phyloP scores from a whole-genome alignment of 2,113 vertebrate genomes.

The Pelusios castaneus region DNA sequence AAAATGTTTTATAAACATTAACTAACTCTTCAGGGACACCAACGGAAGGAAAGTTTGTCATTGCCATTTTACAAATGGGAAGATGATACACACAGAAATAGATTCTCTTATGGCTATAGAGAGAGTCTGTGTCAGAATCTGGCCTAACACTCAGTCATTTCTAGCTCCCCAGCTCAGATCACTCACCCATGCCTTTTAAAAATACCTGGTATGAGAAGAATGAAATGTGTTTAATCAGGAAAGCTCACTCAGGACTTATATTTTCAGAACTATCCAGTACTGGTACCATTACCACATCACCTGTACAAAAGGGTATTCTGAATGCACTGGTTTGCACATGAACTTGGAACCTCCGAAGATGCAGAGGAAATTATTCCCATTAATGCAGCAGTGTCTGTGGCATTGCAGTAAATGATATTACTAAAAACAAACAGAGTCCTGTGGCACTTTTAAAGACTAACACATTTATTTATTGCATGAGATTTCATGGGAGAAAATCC shows the following conservation, averaged over 20 bases:
- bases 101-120: too few relatives aligned
- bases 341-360: background rate
- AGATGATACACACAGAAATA: background rate
- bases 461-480: too few relatives aligned
- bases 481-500: too few relatives aligned
- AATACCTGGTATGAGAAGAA: background rate
- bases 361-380: background rate
- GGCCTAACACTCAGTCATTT: background rate
- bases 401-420: background rate
- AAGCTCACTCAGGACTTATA: background rate
- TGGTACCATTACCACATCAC: background rate
- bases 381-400: background rate
- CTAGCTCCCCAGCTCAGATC: background rate
- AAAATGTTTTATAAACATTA: background rate
- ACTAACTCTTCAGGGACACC: background rate
- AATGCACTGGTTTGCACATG: background rate
- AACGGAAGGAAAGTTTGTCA: background rate
- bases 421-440: too few relatives aligned
- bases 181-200: background rate
- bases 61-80: background rate
- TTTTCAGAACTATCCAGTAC: background rate
- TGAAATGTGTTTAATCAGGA: background rate
- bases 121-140: background rate
- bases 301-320: background rate
- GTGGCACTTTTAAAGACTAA: too few relatives aligned